These are phyloP conservation scores for Cantharis rustica DNA, from an alignment of 2,888 invertebrate genomes.

Conservation along the genomic window DNA sequence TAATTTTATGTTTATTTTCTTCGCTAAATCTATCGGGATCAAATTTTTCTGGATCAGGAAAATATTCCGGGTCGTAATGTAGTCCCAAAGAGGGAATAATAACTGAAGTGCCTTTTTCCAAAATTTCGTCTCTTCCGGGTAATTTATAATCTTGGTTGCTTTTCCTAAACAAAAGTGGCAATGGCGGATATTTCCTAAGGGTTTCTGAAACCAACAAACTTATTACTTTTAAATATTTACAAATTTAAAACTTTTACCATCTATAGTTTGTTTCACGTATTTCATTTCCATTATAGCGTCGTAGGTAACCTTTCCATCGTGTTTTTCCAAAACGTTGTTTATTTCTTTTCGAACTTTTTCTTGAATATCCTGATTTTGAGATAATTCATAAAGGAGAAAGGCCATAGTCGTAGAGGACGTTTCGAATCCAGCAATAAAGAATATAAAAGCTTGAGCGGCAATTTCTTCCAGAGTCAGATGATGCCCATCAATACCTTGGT, in stretches of 20 bases:
- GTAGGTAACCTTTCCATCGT: slow-evolving; percentile 54
- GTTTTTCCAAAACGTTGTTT: slow-evolving; percentile 45
- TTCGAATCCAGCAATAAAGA: slow-evolving; percentile 50
- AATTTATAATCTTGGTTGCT: background rate
- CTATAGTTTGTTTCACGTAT: slow-evolving; percentile 57
- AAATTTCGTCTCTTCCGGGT: background rate
- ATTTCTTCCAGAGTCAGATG: slow-evolving; percentile 21
- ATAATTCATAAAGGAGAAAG: slow-evolving; percentile 58
- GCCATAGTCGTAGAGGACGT: slow-evolving; percentile 53
- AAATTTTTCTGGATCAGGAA: background rate
- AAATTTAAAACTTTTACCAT: slow-evolving; percentile 35
- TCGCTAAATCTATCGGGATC: background rate
- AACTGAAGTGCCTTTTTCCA: background rate
- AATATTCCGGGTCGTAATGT: background rate
- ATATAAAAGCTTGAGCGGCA: slow-evolving; percentile 42
- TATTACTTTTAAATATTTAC: background rate
- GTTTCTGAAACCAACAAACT: background rate
- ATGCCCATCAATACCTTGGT: background rate
- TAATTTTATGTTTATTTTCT: background rate
- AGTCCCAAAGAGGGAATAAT: background rate
- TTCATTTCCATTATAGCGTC: slow-evolving; percentile 57
- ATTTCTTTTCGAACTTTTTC: slow-evolving; percentile 55
- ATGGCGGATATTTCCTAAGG: background rate
- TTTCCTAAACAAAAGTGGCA: background rate
- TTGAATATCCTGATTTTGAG: slow-evolving; percentile 56